These are phyloP conservation scores for Miniopterus natalensis DNA, from an alignment of 2,113 vertebrate genomes.

Conservation along the genomic window DNA sequence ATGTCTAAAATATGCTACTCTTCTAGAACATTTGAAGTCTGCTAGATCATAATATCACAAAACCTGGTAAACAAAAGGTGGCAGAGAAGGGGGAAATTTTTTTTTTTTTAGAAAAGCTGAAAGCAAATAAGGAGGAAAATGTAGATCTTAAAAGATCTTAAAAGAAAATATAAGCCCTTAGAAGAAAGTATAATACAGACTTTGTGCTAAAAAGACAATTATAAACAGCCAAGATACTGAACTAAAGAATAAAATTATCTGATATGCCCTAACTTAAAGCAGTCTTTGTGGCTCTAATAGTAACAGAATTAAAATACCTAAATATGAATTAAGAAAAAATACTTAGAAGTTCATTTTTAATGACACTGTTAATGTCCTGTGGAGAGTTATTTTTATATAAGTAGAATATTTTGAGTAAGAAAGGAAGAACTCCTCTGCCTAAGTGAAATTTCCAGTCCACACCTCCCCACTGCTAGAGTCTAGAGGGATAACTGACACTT, in stretches of 20 bases:
- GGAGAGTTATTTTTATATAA: neutral
- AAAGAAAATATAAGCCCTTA: neutral
- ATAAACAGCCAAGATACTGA: neutral
- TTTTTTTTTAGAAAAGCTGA: neutral
- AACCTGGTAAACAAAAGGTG: neutral
- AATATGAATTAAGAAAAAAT: neutral
- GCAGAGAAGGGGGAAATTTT: neutral
- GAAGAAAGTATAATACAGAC: neutral
- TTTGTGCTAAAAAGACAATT: neutral
- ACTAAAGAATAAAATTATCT: neutral
- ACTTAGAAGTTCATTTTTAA: neutral
- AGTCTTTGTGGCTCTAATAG: neutral
- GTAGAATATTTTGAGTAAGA: constrained; percentile 15
- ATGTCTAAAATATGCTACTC: neutral
- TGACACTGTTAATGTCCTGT: neutral
- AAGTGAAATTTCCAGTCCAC: neutral
- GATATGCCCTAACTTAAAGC: neutral
- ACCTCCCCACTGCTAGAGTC: neutral
- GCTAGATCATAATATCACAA: neutral
- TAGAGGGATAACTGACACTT: neutral
- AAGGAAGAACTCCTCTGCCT: neutral
- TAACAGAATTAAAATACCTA: constrained; percentile 6
- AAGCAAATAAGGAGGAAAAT: neutral
- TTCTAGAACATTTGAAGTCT: neutral
- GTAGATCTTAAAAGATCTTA: neutral